These are phyloP conservation scores for Phyllopteryx taeniolatus DNA, from an alignment of 2,113 vertebrate species.

Conservation along the genomic window DNA sequence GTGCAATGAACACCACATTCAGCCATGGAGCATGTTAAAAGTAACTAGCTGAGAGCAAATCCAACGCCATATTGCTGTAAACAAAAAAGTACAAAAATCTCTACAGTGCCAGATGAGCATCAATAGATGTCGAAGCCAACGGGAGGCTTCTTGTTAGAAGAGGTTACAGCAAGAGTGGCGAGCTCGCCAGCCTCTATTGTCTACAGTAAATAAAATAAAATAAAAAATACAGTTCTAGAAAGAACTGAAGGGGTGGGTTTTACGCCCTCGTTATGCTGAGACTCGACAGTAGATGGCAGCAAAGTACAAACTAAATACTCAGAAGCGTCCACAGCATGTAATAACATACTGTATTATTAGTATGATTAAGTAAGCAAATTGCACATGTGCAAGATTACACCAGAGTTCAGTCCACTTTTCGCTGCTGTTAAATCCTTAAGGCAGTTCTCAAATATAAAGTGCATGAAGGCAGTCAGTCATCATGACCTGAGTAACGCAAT, in stretches of 20 bases:
- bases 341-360: not conserved
- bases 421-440: constrained; percentile 17
- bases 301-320: constrained; percentile 42
- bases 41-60: constrained; percentile 12
- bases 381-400: constrained; percentile 14
- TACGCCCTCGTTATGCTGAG: constrained; percentile 9
- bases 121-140: constrained; percentile 22
- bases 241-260: not conserved
- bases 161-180: constrained; percentile 34
- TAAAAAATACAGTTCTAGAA: not conserved
- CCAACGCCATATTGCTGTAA: constrained; percentile 19
- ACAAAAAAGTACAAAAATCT: constrained; percentile 20
- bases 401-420: constrained; percentile 18
- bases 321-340: constrained; percentile 3
- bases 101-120: constrained; percentile 37
- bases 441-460: constrained; percentile 68
- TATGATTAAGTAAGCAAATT: not conserved
- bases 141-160: constrained; percentile 34
- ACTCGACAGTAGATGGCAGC: constrained; percentile 63
- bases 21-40: constrained; percentile 16
- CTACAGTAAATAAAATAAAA: constrained; percentile 25
- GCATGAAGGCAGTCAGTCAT: constrained; percentile 60
- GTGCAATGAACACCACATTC: not conserved
- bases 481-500: constrained; percentile 32
- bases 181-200: constrained; percentile 29